Conservation (phyloP, 2,113 vertebrate species). For the Labeo rohita region DNA sequence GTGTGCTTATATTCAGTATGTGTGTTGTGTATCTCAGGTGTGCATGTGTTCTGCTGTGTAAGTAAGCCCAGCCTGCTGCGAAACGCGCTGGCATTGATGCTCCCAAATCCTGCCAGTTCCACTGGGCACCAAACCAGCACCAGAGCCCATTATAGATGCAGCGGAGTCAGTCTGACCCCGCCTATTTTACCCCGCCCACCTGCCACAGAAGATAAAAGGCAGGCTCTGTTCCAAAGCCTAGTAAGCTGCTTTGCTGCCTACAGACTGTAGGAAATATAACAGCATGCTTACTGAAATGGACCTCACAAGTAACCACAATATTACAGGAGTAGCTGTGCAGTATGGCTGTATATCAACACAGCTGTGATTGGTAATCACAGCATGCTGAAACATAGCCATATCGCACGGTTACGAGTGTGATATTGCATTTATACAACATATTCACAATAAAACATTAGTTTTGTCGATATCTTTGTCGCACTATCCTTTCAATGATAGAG, state of each 20-base stretch:
- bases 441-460: too few relatives aligned
- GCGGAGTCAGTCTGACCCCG: neutral
- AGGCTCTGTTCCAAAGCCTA: conserved; percentile 14
- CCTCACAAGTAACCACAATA: neutral
- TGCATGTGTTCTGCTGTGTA: neutral
- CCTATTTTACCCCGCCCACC: neutral
- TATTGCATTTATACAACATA: too few relatives aligned
- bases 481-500: too few relatives aligned
- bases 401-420: too few relatives aligned
- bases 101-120: conserved; percentile 6
- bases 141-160: conserved; percentile 20
- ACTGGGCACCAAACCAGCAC: conserved; percentile 3
- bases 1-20: neutral
- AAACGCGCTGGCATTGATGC: conserved; percentile 1
- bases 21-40: conserved; percentile 17
- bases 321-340: too few relatives aligned
- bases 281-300: neutral
- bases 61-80: neutral
- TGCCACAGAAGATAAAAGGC: neutral
- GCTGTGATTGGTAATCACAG: too few relatives aligned
- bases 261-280: neutral
- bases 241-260: neutral
- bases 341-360: too few relatives aligned
- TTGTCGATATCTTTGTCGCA: too few relatives aligned
- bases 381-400: too few relatives aligned